These are phyloP conservation scores for Danio aesculapii DNA, from an alignment of 2,797 vertebrate genomes.

Conservation along the genomic window DNA sequence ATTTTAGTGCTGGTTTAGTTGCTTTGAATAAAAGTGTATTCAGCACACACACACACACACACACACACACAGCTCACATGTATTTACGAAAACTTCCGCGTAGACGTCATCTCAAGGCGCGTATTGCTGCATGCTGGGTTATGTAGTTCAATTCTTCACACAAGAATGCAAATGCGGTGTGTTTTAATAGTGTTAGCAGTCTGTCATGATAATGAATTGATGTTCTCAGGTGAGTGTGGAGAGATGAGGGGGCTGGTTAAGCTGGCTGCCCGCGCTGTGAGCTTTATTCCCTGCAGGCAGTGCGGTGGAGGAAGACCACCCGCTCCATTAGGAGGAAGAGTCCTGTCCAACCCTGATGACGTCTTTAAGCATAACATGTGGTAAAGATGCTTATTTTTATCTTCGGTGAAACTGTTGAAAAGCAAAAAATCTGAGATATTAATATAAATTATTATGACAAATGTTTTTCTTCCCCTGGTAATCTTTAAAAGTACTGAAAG, in stretches of 20 bases:
- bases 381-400: constrained; percentile 59
- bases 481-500: too few species aligned
- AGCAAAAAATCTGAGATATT: too few species aligned
- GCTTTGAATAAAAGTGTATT: background rate
- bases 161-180: background rate
- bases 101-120: background rate
- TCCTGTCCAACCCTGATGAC: constrained; percentile 84
- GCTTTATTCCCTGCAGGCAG: constrained; percentile 70
- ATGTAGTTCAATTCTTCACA: background rate
- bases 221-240: background rate
- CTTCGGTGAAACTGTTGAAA: too few species aligned
- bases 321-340: constrained; percentile 87
- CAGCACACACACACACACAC: background rate
- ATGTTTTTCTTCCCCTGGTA: too few species aligned
- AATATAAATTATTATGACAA: too few species aligned
- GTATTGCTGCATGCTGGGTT: background rate
- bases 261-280: constrained; percentile 66
- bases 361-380: constrained; percentile 82
- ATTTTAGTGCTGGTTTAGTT: too few species aligned
- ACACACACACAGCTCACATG: background rate
- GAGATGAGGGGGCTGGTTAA: constrained; percentile 70
- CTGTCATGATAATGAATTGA: background rate
- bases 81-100: constrained; percentile 27
- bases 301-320: constrained; percentile 77
- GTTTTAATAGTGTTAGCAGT: background rate